A percentile compares a stretch with the other conserved stretches of the same genome.
Conservation (phyloP, 1,140 invertebrate genomes). For the Musca domestica region DNA sequence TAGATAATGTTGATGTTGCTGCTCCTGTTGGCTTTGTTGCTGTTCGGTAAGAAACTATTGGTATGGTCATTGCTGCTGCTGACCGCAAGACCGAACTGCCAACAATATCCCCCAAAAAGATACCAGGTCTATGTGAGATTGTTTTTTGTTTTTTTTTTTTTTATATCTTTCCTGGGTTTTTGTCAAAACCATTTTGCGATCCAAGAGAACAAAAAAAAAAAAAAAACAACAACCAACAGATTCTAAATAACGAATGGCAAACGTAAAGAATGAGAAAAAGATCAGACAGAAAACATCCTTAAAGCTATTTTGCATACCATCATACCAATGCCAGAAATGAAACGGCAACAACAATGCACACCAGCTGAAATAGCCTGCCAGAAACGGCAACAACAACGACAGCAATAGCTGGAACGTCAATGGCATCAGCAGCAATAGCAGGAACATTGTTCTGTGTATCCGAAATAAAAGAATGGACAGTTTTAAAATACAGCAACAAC, state of each 20-base stretch:
- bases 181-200: too few relatives aligned
- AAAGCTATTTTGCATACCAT: conserved; percentile 23
- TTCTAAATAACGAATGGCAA: conserved; percentile 8
- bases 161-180: background rate
- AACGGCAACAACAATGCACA: conserved; percentile 29
- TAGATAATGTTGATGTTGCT: background rate
- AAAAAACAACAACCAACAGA: too few relatives aligned
- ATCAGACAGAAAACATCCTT: conserved; percentile 7
- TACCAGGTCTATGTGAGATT: too few relatives aligned
- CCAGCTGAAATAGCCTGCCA: conserved; percentile 14
- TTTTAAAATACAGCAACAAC: background rate
- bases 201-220: too few relatives aligned
- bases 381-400: background rate
- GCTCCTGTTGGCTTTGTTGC: background rate
- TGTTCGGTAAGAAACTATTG: background rate
- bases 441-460: conserved; percentile 2
- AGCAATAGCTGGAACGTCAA: background rate
- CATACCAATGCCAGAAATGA: conserved; percentile 13
- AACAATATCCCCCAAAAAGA: too few relatives aligned
- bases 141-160: too few relatives aligned
- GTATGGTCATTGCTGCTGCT: too few relatives aligned
- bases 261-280: conserved; percentile 17
- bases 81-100: too few relatives aligned
- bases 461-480: conserved; percentile 22
- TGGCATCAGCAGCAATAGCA: background rate